Percentiles rank a stretch among this genome's conserved stretches.
These are phyloP conservation scores for Troides oblongomaculatus DNA, from an alignment of 2,888 invertebrate genomes.

Conservation along the genomic window DNA sequence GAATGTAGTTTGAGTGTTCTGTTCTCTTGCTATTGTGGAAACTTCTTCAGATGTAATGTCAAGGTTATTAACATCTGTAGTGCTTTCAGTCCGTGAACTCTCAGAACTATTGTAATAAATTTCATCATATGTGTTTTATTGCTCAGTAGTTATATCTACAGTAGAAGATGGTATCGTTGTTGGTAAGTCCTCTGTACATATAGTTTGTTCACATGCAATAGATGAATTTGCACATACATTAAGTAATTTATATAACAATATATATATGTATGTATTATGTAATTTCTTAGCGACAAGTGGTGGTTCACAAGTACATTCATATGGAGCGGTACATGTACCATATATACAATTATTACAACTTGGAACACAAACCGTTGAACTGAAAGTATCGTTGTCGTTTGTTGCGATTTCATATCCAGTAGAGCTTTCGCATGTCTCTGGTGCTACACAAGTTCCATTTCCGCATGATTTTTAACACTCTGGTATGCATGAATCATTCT, in stretches of 20 bases:
- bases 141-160: not conserved
- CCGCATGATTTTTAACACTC: slow-evolving; percentile 41
- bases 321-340: slow-evolving; percentile 37
- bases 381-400: slow-evolving; percentile 16
- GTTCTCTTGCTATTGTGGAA: not conserved
- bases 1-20: not conserved
- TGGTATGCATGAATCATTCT: slow-evolving; percentile 35
- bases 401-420: slow-evolving; percentile 36
- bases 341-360: slow-evolving; percentile 34
- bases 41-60: not conserved
- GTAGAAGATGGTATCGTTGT: slow-evolving; percentile 13
- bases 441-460: slow-evolving; percentile 51
- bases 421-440: slow-evolving; percentile 49
- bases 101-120: not conserved
- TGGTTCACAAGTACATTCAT: slow-evolving; percentile 56
- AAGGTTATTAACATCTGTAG: not conserved
- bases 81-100: not conserved
- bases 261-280: too few species aligned
- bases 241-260: not conserved
- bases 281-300: slow-evolving; percentile 33
- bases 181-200: slow-evolving; percentile 27
- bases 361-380: slow-evolving; percentile 33
- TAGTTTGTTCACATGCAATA: slow-evolving; percentile 29
- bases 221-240: slow-evolving; percentile 27
- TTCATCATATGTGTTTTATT: not conserved